Base-by-base conservation (phyloP, 2,797 vertebrate species). In the Esox masquinongy region DNA sequence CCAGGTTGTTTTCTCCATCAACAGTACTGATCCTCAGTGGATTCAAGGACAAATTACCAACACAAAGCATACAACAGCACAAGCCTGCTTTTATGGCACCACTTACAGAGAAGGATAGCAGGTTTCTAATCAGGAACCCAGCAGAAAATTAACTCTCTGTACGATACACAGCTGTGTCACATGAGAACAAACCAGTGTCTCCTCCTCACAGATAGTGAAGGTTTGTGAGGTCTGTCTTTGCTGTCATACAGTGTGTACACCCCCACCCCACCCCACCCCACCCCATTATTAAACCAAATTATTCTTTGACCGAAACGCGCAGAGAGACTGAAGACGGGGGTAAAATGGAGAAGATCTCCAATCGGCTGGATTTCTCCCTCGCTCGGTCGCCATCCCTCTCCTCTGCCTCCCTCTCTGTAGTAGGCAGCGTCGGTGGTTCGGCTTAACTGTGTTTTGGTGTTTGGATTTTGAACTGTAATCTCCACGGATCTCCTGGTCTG, bases 401-500 rank as follows among this genome's bases (percentile, higher is more conserved):
- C 6, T 69, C 8, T 31, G 43, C 43, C 19, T 76, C 75, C 70
- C 80, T 78, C 51, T 75, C 61, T 53, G 39, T 74, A 31, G 39
- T 73, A 63, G 1, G 49, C 70, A 79, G 71, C 70, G 64, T 76
- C 74, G 78, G 82, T 82, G 66, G 81, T 79, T 74, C 43, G 69
- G 80, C 74, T 75, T 68, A 67, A 80, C 74, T 17, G 70, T 80
- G 72, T 82, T 74, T 68, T 31, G 51, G 31, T 72, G 71, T 73
- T 56, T 73, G 77, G 85, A 83, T 80, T 79, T 87, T 86, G 88
- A 87, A 88, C 83, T 86, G 87, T 89, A 92, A 91, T 92, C 89
- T 90, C 84, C 85, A 88, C 84, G 86, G 87, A 90, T 88, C 90
- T 90, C 83, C 79, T 89, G 92, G 90, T 94, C 88, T 91, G 92